Evolutionary conservation across 2,888 invertebrate genomes (phyloP), one percentile per base, ranked within the genome.

Genomic region (Drosophila anceps): DNA sequence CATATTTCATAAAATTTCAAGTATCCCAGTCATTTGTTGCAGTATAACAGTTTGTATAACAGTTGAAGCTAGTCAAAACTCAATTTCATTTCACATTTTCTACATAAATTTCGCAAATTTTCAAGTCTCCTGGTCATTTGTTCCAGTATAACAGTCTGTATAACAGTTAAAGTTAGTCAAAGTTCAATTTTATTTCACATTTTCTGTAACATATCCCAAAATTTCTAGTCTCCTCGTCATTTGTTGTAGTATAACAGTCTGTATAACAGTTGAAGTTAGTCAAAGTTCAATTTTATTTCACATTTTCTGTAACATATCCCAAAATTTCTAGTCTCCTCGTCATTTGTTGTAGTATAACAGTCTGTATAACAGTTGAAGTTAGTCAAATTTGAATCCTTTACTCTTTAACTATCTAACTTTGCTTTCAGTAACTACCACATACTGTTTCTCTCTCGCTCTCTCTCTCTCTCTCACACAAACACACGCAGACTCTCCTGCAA

Each of bases 331-430:
- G 37, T 37, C n/a, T 18, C 1, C 9, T 9, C 1, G 9, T 9
- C 9, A 6, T 20, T 20, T 8, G n/a, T 18, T 41, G 41, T 8
- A 0, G 29, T 29, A 10, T 29, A 29, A 46, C 27, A 46, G 15
- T 46, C 27, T 46, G 27, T 46, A 46, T 46, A 46, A 48, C 27
- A 48, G n/a, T 10, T 29, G 27, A 4, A 46, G 9, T 50, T 31
- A 18, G 48, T 48, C 48, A 18, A 29, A 46, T 7, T 20, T 20
- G 5, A 20, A 12, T 20, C 41, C 10, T 41, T 43, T 20, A 3
- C 2, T 4, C 24, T 24, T 24, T 24, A 24, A 24, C 24, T 24
- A 24, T 7, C 6, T 44, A 13, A 44, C 44, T 44, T 44, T 44
- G 1, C 24, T 24, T 3, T 4, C 2, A 24, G 24, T 3, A 24